Percentiles rank a stretch among this genome's conserved stretches.
Evolutionary conservation across 1,140 invertebrate genomes (phyloP).

Genomic region (Akabosia matsudoensis): DNA sequence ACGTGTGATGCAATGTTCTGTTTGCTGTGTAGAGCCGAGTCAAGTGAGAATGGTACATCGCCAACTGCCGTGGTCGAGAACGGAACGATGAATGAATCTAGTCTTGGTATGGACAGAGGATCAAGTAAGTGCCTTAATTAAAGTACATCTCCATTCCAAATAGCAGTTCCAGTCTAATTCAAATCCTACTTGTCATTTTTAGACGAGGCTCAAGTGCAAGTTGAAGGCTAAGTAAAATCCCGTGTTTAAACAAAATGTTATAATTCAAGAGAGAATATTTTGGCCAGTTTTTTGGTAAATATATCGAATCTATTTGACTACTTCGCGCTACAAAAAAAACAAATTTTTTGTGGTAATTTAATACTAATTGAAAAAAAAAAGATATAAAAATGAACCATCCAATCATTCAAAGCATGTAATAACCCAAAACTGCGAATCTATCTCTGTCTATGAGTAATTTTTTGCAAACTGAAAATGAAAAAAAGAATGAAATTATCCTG

Average conservation of each 20-base stretch:
- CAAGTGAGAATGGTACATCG: neutral
- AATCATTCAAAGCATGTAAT: conserved; percentile 21
- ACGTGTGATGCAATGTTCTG: neutral
- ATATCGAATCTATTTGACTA: neutral
- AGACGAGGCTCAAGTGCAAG: conserved; percentile 29
- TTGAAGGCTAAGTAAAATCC: conserved; percentile 34
- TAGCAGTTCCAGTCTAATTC: no score
- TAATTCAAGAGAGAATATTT: conserved; percentile 22
- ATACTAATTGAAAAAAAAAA: neutral
- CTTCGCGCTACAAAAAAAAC: neutral
- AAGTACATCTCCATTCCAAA: no score
- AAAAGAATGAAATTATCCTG: no score
- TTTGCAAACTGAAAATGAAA: no score
- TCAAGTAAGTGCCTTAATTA: conserved; percentile 9
- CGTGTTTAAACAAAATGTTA: no score
- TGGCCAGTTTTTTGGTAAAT: conserved; percentile 35
- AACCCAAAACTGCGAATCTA: no score
- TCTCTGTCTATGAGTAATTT: no score
- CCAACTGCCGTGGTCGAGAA: neutral
- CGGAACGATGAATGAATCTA: conserved; percentile 1
- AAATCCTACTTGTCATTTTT: neutral
- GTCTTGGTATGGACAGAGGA: neutral
- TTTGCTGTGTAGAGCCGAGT: conserved; percentile 2
- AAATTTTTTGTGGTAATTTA: conserved; percentile 8
- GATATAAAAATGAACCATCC: conserved; percentile 15